Conservation (phyloP, 2,797 vertebrate genomes). For the Cossypha caffra region DNA sequence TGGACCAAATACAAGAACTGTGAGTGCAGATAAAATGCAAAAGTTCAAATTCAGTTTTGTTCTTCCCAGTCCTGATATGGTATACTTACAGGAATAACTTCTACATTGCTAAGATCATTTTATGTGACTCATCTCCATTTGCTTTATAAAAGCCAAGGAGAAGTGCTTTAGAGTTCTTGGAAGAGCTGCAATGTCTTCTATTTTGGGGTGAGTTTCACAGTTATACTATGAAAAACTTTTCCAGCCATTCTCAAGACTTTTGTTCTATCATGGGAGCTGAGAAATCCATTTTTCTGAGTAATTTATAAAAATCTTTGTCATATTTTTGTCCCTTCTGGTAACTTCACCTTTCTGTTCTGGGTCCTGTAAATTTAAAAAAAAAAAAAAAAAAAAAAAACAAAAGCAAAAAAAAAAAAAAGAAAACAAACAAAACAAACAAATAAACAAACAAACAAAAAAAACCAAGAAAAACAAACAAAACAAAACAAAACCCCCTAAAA, state of each 20-base stretch:
- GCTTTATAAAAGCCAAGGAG: neutral
- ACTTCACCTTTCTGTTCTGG: neutral
- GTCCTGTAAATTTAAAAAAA: neutral
- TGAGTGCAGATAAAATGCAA: neutral
- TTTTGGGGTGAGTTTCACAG: neutral
- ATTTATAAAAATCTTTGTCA: neutral
- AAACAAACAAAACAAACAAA: neutral
- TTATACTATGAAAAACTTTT: neutral
- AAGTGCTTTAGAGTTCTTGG: neutral
- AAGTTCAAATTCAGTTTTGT: neutral
- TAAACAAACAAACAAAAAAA: neutral
- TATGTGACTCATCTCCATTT: neutral
- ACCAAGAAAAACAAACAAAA: too few species aligned
- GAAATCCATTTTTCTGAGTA: neutral
- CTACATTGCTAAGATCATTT: neutral
- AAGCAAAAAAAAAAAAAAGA: too few species aligned
- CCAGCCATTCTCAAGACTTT: neutral
- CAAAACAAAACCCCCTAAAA: too few species aligned
- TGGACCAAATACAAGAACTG: neutral
- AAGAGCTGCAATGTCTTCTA: neutral
- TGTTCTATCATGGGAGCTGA: neutral
- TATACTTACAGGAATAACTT: neutral
- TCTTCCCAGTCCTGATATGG: accelerated
- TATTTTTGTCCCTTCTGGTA: neutral
- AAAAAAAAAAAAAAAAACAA: neutral